A percentile compares a stretch with the other conserved stretches of the same genome.
phyloP scores from a whole-genome alignment of 2,888 invertebrate species.

The Helobdella robusta region DNA sequence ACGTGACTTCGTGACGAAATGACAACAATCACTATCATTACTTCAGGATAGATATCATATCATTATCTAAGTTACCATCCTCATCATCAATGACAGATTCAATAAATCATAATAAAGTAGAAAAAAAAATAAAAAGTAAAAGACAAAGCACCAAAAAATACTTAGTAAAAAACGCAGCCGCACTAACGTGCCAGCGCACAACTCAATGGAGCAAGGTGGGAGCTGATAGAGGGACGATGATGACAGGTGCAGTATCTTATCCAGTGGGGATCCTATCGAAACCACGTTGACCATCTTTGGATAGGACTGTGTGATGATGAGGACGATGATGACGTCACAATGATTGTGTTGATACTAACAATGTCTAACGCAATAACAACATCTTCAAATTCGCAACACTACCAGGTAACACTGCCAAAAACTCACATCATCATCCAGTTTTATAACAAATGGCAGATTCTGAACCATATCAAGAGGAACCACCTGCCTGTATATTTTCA shows the following conservation, averaged over 20 bases:
- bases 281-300: slow-evolving; percentile 40
- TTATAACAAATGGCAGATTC: slow-evolving; percentile 23
- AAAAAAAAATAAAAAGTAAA: neutral
- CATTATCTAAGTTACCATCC: too few relatives aligned
- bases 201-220: slow-evolving; percentile 39
- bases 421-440: slow-evolving; percentile 28
- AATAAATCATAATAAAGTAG: neutral
- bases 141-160: neutral
- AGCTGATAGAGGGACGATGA: neutral
- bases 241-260: slow-evolving; percentile 25
- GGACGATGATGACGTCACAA: too few relatives aligned
- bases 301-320: slow-evolving; percentile 39
- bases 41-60: too few relatives aligned
- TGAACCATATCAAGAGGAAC: slow-evolving; percentile 32
- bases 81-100: neutral
- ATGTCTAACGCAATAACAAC: too few relatives aligned
- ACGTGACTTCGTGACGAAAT: slow-evolving; percentile 41
- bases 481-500: slow-evolving; percentile 30
- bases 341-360: too few relatives aligned
- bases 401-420: neutral
- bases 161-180: neutral
- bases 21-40: neutral
- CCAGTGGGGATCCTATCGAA: slow-evolving; percentile 35
- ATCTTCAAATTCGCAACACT: too few relatives aligned
- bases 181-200: slow-evolving; percentile 48